Evolutionary conservation across 2,113 vertebrate species (phyloP), one percentile per base, ranked within the genome.

Genomic region (Poicephalus gulielmi): DNA sequence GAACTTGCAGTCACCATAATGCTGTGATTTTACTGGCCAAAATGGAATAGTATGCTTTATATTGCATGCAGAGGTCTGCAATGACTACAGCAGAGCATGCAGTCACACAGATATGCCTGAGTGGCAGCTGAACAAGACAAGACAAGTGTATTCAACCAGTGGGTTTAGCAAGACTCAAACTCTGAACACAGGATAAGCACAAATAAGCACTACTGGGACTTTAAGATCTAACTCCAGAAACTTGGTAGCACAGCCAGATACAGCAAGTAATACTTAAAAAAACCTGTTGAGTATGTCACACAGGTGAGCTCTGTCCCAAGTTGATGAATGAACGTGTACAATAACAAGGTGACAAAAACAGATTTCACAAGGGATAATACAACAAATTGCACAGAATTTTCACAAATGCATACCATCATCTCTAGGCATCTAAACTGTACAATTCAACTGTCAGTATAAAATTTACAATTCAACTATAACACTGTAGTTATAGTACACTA

Each of bases 81-180:
- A 49, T 83, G 64, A 33, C 39, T 3, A 10, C n/a, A 78, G 73
- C 63, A 37, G 23, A 50, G 46, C 4, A 2, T 14, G 49, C 1
- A 1, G 30, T 5, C 2, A 0, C 71, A 82, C 13, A 70, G 53
- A 77, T 6, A 15, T 7, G 41, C 33, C 49, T 5, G 39, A 88
- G 59, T 3, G 35, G 64, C 60, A 68, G 43, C 44, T 33, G 33
- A 80, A 76, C 43, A 30, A 17, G 39, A 86, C 74, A 60, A 67
- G n/a, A 76, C 18, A 18, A 69, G 28, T 6, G 18, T 33, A 57
- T 73, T 83, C 43, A 69, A 83, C 24, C 63, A 86, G 12, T 13
- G n/a, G 70, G 27, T 75, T 79, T 3, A 55, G 37, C 74, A 87
- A 68, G 80, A 41, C 22, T 69, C n/a, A 37, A 46, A 70, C 49